Conservation (phyloP, 1,140 invertebrate species). For the Leguminivora glycinivorella region DNA sequence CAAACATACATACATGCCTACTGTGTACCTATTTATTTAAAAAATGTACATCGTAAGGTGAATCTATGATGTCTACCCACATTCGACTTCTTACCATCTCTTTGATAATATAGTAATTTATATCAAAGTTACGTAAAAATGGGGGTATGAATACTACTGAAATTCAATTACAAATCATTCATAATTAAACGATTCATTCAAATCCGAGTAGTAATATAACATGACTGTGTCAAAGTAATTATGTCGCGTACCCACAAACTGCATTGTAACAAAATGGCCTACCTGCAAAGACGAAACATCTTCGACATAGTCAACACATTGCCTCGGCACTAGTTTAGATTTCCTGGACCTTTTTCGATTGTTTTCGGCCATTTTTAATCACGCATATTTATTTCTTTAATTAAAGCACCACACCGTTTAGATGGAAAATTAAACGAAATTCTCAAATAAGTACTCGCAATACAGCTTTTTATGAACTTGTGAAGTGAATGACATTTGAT, state of each 20-base stretch:
- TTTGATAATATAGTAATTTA: neutral
- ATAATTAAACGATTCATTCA: neutral
- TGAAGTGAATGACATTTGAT: constrained; percentile 20
- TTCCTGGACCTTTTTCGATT: constrained; percentile 39
- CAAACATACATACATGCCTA: neutral
- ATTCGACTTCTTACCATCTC: neutral
- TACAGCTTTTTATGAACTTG: constrained; percentile 8
- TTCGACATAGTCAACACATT: constrained; percentile 38
- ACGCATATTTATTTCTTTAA: neutral
- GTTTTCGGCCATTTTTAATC: constrained; percentile 35
- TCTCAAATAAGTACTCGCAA: neutral
- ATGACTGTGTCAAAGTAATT: constrained; percentile 15
- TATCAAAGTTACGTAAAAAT: neutral
- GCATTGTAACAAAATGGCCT: constrained; percentile 43
- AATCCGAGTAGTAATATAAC: neutral
- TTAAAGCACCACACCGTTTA: neutral
- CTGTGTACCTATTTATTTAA: neutral
- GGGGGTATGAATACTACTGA: neutral
- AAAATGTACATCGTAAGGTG: neutral
- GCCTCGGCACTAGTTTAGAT: constrained; percentile 37
- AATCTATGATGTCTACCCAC: constrained; percentile 11
- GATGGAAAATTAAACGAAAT: neutral
- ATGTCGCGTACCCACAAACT: constrained; percentile 20
- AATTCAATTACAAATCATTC: neutral
- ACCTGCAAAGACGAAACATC: constrained; percentile 46